Conservation (phyloP, 2,797 vertebrate species). For the Vultur gryphus region DNA sequence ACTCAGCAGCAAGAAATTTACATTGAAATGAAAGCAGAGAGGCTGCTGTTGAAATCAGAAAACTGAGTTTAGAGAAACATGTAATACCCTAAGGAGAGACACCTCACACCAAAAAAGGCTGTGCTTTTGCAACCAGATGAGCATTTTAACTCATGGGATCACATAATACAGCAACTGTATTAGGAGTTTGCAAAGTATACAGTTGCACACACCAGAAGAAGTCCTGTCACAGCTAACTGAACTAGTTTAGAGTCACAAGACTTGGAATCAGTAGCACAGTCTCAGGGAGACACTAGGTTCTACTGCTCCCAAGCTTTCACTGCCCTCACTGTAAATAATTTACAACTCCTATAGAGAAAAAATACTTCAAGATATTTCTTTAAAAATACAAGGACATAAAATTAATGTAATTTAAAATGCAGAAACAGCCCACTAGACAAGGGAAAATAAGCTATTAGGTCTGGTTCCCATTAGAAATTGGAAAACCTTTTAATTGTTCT, state of each 20-base stretch:
- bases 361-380: not conserved
- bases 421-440: not conserved
- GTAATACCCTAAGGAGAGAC: not conserved
- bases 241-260: not conserved
- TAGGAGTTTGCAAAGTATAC: not conserved
- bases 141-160: not conserved
- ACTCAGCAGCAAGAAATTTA: not conserved
- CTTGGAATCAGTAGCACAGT: not conserved
- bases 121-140: not conserved
- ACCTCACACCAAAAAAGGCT: not conserved
- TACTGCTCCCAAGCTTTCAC: slow-evolving; percentile 15
- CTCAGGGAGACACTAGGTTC: not conserved
- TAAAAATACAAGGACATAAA: slow-evolving; percentile 7
- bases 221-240: not conserved
- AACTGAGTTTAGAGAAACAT: not conserved
- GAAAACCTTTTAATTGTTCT: slow-evolving; percentile 37
- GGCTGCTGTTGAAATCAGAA: not conserved
- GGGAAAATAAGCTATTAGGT: not conserved
- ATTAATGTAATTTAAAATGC: slow-evolving; percentile 3
- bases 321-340: slow-evolving; percentile 24
- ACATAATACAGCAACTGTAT: not conserved
- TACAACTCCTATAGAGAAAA: not conserved
- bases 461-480: slow-evolving; percentile 19
- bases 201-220: not conserved
- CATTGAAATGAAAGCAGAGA: not conserved